These are phyloP conservation scores for Hyphantria cunea DNA, from an alignment of 1,140 invertebrate species.

Conservation along the genomic window DNA sequence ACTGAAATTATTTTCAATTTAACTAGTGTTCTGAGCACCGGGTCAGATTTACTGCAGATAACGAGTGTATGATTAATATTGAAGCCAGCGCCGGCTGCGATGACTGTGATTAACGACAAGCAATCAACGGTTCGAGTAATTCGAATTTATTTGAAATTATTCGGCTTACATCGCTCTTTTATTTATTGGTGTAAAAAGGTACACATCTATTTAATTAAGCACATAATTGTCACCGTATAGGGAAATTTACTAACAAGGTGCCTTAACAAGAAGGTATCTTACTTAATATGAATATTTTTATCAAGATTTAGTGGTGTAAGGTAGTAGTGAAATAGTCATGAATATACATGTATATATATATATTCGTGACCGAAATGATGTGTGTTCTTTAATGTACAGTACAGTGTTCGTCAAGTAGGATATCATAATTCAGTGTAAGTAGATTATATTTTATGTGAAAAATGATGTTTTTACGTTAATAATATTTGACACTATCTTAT, in stretches of 20 bases:
- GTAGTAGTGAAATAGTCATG: too few relatives aligned
- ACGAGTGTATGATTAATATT: constrained; percentile 54
- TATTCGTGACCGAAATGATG: too few relatives aligned
- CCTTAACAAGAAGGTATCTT: constrained; percentile 2
- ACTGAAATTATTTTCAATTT: constrained; percentile 42
- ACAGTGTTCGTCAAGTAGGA: too few relatives aligned
- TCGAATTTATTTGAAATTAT: constrained; percentile 36
- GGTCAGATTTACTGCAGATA: constrained; percentile 42
- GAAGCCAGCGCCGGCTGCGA: constrained; percentile 37
- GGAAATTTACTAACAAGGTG: constrained; percentile 20
- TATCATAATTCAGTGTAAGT: too few relatives aligned
- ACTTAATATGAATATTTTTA: not conserved
- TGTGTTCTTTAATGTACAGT: too few relatives aligned
- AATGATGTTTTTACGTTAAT: too few relatives aligned
- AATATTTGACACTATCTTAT: too few relatives aligned
- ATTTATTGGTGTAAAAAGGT: constrained; percentile 31
- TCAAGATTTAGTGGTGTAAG: not conserved
- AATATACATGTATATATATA: too few relatives aligned
- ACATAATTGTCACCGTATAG: constrained; percentile 13
- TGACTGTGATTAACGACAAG: constrained; percentile 45
- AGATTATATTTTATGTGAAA: too few relatives aligned
- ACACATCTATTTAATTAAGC: constrained; percentile 33
- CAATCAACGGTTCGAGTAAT: constrained; percentile 41
- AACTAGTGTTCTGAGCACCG: constrained; percentile 33
- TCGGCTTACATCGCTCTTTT: constrained; percentile 23